Evolutionary conservation across 2,888 invertebrate species (phyloP), one percentile per base, ranked within the genome.

Genomic region (Lagria hirta): DNA sequence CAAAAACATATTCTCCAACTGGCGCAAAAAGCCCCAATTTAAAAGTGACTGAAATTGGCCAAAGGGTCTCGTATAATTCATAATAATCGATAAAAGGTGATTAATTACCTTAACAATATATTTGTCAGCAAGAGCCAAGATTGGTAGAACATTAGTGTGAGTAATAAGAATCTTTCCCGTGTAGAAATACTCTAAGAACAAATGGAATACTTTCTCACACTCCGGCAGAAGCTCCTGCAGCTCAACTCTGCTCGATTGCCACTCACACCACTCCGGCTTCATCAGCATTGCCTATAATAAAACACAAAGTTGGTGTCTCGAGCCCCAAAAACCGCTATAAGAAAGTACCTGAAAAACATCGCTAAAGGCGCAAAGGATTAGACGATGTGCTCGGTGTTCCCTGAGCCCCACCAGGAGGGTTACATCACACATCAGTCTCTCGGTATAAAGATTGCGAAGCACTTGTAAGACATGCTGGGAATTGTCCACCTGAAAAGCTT

Each of bases 211-310:
- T 20, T 80, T 76, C 12, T 85, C 83, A 64, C 94, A 95, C 36
- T 84, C 82, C 0, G 88, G 84, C 6, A 91, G 86, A 2, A 43
- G 11, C 73, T 96, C 96, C 61, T 88, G 85, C 7, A 96, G 74
- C 32, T 86, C 84, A 29, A 96, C 86, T 24, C 83, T 79, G 55
- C 84, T 86, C 69, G 91, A 88, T 40, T 87, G 80, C 67, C 91
- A 90, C 68, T 96, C 96, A 34, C 82, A 86, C 95, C 95, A 96
- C 64, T 89, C 87, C 0, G 92, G 85, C 65, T 88, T 91, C 86
- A 92, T 93, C 24, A 96, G 72, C 96, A 96, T 96, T n/a, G 88
- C 86, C 85, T 88, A 52, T n/a, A 68, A 60, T 48, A 49, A 32
- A 1, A 27, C 15, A 18, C 27, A 18, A 34, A 42, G 35, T 23